Base-by-base conservation (phyloP, 2,888 invertebrate genomes). In the Apotomis turbidana region DNA sequence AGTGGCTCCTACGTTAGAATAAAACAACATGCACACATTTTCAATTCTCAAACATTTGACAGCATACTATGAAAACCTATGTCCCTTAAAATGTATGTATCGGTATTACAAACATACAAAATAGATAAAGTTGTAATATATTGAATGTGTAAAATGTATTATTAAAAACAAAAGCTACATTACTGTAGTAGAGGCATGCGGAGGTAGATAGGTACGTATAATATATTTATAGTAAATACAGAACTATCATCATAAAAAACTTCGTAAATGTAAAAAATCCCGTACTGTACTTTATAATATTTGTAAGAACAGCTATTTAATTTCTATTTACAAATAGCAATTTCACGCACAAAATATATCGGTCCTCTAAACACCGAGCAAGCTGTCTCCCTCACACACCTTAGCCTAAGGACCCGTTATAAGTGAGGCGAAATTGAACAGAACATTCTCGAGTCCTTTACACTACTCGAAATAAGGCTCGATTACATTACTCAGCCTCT, bases 181-280 rank as follows among this genome's bases (percentile, higher is more conserved):
- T 80, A 88, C 82, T 87, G 87, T 85, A 85, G 82, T 82, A 80
- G 89, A 92, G 92, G 90, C 90, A 87, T 88, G 85, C 86, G 86
- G 93, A 93, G 93, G 93, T 93, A 93, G 93, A 84, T 92, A 84
- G 91, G 88, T 90, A 86, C 79, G 78, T 82, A 82, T 82, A 83
- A 81, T 80, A 55, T 54, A 13, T 55, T 27, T 57, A 66, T 80
- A 83, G 79, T 82, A 78, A 78, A 78, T 80, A 74, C 76, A 79
- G 76, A 80, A 81, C 77, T 73, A 77, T 75, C 64, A 77, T 74
- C 54, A 73, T 74, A 71, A 74, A 76, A 76, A 72, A 70, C 72
- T 64, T 69, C 70, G 74, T 74, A 71, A 64, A 64, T 15, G 71
- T 74, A 82, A 82, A 85, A 78, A 80, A 83, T 77, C 76, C 78